Percentiles rank a stretch among this genome's conserved stretches.
Evolutionary conservation across 1,140 invertebrate species (phyloP).

Genomic region (Cotesia glomerata): DNA sequence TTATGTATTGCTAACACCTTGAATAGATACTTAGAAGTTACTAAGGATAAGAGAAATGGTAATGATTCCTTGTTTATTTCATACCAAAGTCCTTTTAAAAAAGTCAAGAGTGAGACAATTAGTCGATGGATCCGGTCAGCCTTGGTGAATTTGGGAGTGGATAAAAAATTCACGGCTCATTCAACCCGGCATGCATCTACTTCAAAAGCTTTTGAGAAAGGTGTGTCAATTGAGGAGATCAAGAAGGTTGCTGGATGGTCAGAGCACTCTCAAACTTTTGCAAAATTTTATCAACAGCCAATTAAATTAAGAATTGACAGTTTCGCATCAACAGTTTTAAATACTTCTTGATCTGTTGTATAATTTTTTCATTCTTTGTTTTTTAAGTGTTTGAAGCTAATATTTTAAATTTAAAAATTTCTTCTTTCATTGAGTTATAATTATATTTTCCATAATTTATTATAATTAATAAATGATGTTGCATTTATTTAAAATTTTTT

Average conservation of each 20-base stretch:
- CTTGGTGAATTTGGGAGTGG: slow-evolving; percentile 24
- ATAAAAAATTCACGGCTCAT: slow-evolving; percentile 31
- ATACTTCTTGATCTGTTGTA: background rate
- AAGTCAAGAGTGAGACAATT: slow-evolving; percentile 23
- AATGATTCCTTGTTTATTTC: slow-evolving; percentile 13
- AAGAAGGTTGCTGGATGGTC: slow-evolving; percentile 38
- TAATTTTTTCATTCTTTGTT: background rate
- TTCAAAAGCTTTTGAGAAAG: slow-evolving; percentile 34
- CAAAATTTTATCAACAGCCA: slow-evolving; percentile 37
- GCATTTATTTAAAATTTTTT: background rate
- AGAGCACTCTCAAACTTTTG: slow-evolving; percentile 32
- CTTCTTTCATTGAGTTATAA: background rate
- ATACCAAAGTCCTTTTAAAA: slow-evolving; percentile 16
- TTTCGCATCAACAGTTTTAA: slow-evolving; percentile 9
- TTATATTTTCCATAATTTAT: background rate
- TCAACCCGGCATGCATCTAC: slow-evolving; percentile 39
- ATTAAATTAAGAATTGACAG: slow-evolving; percentile 2
- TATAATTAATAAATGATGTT: background rate
- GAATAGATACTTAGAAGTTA: background rate
- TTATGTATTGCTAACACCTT: background rate
- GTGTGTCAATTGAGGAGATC: slow-evolving; percentile 33
- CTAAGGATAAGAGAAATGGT: background rate
- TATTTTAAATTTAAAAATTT: background rate
- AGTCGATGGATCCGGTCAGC: slow-evolving; percentile 30
- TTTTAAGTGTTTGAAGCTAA: background rate